Evolutionary conservation across 2,113 vertebrate genomes (phyloP).

Genomic region (Colius striatus): DNA sequence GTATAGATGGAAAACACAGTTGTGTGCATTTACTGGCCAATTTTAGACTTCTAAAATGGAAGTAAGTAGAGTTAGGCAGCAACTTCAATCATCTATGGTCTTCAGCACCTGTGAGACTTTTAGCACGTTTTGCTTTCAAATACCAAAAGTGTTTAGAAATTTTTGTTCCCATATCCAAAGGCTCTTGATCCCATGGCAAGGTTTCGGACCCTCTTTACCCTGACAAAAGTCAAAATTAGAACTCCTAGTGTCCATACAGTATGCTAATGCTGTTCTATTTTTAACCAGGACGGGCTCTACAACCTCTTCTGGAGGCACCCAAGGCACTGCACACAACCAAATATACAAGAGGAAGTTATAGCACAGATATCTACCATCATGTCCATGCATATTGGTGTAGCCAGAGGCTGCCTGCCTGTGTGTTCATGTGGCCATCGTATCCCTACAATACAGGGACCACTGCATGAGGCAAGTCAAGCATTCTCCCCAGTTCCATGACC

Average conservation of each 20-base stretch:
- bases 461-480: accelerated
- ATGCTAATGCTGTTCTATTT: neutral
- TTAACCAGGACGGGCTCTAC: neutral
- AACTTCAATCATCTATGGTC: neutral
- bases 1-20: neutral
- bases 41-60: neutral
- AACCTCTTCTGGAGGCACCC: neutral
- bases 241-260: neutral
- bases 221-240: neutral
- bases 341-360: neutral
- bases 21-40: neutral
- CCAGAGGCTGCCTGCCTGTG: neutral
- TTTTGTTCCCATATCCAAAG: neutral
- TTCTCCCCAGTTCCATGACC: neutral
- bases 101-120: neutral
- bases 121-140: neutral
- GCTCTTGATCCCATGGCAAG: neutral
- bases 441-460: neutral
- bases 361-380: neutral
- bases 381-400: neutral
- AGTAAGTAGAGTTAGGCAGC: neutral
- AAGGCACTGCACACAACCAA: neutral
- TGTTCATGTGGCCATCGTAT: neutral
- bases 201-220: neutral
- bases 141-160: neutral